Evolutionary conservation across 2,888 invertebrate species (phyloP).

Genomic region (Oxyteleia sp.): DNA sequence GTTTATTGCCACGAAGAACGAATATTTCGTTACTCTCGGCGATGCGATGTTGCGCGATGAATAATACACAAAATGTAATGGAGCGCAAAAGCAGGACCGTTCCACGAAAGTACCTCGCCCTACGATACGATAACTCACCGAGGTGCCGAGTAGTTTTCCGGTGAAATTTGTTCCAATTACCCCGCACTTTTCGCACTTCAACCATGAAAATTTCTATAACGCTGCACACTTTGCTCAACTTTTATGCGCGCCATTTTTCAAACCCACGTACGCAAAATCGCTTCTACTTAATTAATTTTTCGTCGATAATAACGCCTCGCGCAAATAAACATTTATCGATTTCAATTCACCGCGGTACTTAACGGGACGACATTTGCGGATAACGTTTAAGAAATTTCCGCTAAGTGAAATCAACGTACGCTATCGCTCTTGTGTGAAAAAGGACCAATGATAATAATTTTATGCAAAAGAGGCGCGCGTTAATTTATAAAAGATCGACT

Average conservation of each 20-base stretch:
- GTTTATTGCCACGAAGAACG: slow-evolving; percentile 85
- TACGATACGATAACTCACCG: slow-evolving; percentile 33
- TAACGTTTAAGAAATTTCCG: too few relatives aligned
- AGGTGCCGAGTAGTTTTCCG: slow-evolving; percentile 21
- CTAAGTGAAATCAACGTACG: slow-evolving; percentile 6
- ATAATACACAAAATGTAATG: slow-evolving; percentile 71
- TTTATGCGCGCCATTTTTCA: too few relatives aligned
- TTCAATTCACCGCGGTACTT: too few relatives aligned
- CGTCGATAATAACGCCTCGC: too few relatives aligned
- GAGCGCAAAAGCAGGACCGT: slow-evolving; percentile 64
- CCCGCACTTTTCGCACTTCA: slow-evolving; percentile 19
- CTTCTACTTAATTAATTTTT: slow-evolving; percentile 13
- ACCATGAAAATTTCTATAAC: too few relatives aligned
- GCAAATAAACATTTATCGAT: too few relatives aligned
- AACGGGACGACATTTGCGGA: too few relatives aligned
- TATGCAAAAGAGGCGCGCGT: slow-evolving; percentile 11
- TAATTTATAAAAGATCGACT: slow-evolving; percentile 53
- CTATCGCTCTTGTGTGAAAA: slow-evolving; percentile 17
- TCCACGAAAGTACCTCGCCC: slow-evolving; percentile 36
- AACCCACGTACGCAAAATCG: too few relatives aligned
- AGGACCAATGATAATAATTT: slow-evolving; percentile 23
- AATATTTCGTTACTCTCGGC: slow-evolving; percentile 85
- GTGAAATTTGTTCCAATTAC: slow-evolving; percentile 44
- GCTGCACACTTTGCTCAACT: too few relatives aligned
- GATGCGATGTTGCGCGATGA: slow-evolving; percentile 61